Percentiles rank a stretch among this genome's conserved stretches.
Conservation (phyloP, 1,140 invertebrate species). For the Drosophila sproati region DNA sequence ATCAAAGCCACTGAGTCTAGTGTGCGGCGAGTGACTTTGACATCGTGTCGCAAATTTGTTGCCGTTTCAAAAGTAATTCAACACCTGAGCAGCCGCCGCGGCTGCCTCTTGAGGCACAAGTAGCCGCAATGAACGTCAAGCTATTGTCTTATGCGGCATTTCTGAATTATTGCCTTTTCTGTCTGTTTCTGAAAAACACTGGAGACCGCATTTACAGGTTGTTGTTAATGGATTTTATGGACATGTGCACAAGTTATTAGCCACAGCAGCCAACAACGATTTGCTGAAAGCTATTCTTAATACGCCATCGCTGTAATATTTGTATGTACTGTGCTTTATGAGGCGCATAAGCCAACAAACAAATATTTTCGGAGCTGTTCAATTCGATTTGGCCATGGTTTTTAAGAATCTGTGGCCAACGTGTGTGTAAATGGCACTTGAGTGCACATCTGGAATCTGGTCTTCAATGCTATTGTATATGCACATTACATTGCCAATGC, state of each 20-base stretch:
- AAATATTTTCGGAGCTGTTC: constrained; percentile 32
- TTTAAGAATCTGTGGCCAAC: constrained; percentile 33
- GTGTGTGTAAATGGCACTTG: constrained; percentile 27
- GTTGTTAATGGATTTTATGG: constrained; percentile 73
- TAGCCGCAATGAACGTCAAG: constrained; percentile 36
- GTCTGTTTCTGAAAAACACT: constrained; percentile 1
- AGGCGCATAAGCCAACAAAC: constrained; percentile 29
- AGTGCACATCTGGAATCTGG: constrained; percentile 19
- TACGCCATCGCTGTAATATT: background rate
- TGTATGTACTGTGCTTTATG: constrained; percentile 25
- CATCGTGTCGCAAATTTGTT: constrained; percentile 71
- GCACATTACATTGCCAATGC: constrained; percentile 40
- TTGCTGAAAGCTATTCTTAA: constrained; percentile 27
- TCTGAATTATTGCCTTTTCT: constrained; percentile 41
- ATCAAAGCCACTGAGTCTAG: constrained; percentile 40
- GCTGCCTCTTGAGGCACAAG: constrained; percentile 22
- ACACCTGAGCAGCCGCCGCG: constrained; percentile 22
- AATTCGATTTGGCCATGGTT: constrained; percentile 41
- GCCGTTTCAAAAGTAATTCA: constrained; percentile 54
- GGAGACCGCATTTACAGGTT: constrained; percentile 68
- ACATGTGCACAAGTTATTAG: constrained; percentile 28
- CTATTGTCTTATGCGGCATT: constrained; percentile 47
- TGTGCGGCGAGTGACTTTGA: constrained; percentile 58
- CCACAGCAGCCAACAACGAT: constrained; percentile 11
- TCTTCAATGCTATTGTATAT: constrained; percentile 30